These are phyloP conservation scores for Ectobius pallidus DNA, from an alignment of 2,888 invertebrate species.

Conservation along the genomic window DNA sequence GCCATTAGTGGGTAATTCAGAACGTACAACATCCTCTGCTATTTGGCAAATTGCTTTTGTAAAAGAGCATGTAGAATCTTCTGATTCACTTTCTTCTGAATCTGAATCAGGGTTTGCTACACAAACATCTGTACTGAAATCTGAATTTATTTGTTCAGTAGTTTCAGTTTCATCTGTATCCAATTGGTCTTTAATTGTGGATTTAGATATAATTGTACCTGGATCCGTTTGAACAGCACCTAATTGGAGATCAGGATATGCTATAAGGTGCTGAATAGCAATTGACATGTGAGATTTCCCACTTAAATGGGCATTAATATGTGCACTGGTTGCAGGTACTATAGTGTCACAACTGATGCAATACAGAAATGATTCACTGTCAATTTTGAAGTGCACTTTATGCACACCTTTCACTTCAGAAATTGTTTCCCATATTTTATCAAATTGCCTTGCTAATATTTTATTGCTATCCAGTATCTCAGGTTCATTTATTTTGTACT, in stretches of 20 bases:
- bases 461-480: not conserved
- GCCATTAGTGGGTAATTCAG: too few species aligned
- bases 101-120: not conserved
- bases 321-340: not conserved
- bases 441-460: not conserved
- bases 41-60: not conserved
- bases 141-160: not conserved
- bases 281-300: not conserved
- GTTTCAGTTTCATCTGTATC: not conserved
- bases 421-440: not conserved
- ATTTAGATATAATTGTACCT: not conserved
- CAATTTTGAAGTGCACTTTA: not conserved
- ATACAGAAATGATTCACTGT: not conserved
- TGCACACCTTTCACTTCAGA: not conserved
- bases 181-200: not conserved
- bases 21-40: not conserved
- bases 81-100: not conserved
- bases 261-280: not conserved
- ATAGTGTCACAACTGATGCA: not conserved
- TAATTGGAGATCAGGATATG: not conserved
- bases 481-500: not conserved
- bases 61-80: not conserved
- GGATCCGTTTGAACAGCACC: not conserved
- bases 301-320: not conserved
- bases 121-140: not conserved